Evolutionary conservation across 2,113 vertebrate species (phyloP), one percentile per base, ranked within the genome.

Genomic region (Ciconia stormi): DNA sequence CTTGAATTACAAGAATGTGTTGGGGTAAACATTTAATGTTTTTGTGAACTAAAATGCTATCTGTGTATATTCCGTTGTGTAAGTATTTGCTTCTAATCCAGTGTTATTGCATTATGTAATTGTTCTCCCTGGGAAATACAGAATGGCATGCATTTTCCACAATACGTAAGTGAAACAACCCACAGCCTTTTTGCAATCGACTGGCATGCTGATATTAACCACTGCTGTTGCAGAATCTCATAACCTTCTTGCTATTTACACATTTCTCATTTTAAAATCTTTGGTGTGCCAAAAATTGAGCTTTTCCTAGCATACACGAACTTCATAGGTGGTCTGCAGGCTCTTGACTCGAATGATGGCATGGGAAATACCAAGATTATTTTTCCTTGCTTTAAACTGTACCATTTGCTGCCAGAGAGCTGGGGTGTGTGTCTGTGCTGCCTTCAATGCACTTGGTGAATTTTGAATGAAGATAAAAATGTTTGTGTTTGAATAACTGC

Each of bases 91-190:
- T 97, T 99, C 98, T 99, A 99, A 99, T 98, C 98, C 98, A 98
- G 97, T 99, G 98, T 99, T 99, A 98, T 99, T 99, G 98, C 98
- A 97, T 98, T 99, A 97, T 99, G 97, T 98, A 99, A 99, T 98
- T 98, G 97, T 99, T 98, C 98, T 98, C 96, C 97, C 98, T 97
- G 98, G 98, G 97, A 97, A 98, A 98, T 98, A 98, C 98, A 99
- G 99, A 99, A 99, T 98, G 98, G 98, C 99, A 99, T 99, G 98
- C 98, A 98, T 99, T 99, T 99, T 98, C 98, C 98, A 98, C 98
- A 98, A 99, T 99, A 99, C 98, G 98, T 99, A 99, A 99, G 99
- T 99, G 98, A 98, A 98, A 97, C 95, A 98, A 97, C 97, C 96
- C 94, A 83, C 98, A 97, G 98, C 98, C 97, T 96, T 97, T 98